A percentile compares a stretch with the other conserved stretches of the same genome.
Conservation (phyloP, 2,113 vertebrate genomes). For the Pygathrix nemaeus region DNA sequence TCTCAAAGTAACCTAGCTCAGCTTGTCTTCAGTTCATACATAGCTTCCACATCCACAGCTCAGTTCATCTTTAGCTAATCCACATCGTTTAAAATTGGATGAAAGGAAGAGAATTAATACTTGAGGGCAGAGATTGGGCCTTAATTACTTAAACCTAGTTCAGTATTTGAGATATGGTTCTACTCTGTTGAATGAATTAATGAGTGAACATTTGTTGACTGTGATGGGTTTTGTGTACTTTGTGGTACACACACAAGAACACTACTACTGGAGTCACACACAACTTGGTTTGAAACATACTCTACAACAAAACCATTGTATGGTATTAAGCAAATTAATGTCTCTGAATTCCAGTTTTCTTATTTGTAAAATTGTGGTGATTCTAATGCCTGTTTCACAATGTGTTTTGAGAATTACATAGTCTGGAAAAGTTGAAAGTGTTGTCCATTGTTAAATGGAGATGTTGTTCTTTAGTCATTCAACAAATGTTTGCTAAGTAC, state of each 20-base stretch:
- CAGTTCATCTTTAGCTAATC: not conserved
- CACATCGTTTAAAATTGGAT: not conserved
- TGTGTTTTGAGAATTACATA: not conserved
- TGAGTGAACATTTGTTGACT: not conserved
- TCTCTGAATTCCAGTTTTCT: not conserved
- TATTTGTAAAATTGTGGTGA: not conserved
- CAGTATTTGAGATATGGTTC: not conserved
- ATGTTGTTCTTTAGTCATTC: not conserved
- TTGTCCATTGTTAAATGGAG: not conserved
- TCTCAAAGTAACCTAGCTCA: not conserved
- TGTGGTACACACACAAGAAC: not conserved
- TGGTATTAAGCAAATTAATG: not conserved
- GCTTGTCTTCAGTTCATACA: not conserved
- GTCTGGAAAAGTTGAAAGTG: not conserved
- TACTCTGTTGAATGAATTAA: not conserved
- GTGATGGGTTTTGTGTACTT: not conserved
- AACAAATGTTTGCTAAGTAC: not conserved
- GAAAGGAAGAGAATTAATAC: not conserved
- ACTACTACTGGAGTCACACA: not conserved
- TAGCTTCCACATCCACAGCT: not conserved
- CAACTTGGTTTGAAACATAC: not conserved
- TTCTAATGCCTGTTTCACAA: not conserved
- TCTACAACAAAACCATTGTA: not conserved
- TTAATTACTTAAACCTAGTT: conserved; percentile 23
- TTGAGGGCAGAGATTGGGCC: not conserved